Percentiles rank a stretch among this genome's conserved stretches.
These are phyloP conservation scores for Diabrotica virgifera DNA, from an alignment of 1,140 invertebrate species.

Conservation along the genomic window DNA sequence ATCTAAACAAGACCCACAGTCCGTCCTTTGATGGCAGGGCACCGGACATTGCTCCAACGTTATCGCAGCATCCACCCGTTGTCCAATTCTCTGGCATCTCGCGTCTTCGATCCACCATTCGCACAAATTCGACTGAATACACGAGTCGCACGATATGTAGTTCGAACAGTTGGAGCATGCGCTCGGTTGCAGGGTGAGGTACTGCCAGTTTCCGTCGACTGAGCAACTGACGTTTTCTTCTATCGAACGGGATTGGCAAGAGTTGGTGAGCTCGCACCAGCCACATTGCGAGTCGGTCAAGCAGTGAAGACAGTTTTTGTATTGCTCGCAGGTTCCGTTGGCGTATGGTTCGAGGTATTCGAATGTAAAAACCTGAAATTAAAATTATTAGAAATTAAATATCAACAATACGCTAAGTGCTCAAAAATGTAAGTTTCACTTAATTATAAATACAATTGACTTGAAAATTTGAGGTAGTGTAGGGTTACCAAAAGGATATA, in stretches of 20 bases:
- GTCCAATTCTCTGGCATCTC: conserved; percentile 74
- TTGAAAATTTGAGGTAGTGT: too few species aligned
- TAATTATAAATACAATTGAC: too few species aligned
- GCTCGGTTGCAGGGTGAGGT: conserved; percentile 73
- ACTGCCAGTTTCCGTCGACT: conserved; percentile 65
- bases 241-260: conserved; percentile 59
- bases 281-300: conserved; percentile 84
- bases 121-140: conserved; percentile 67
- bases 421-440: too few species aligned
- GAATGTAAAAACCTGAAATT: conserved; percentile 70
- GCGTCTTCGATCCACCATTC: conserved; percentile 85
- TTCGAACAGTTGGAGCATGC: conserved; percentile 85
- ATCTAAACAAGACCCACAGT: conserved; percentile 80
- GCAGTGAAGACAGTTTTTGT: conserved; percentile 84
- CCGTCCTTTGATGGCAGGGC: conserved; percentile 69
- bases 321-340: conserved; percentile 72
- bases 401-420: too few species aligned
- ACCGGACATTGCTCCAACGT: conserved; percentile 64
- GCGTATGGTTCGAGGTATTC: conserved; percentile 86
- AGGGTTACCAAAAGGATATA: too few species aligned
- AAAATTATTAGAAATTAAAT: background rate
- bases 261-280: conserved; percentile 76
- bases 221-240: conserved; percentile 64
- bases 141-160: conserved; percentile 80
- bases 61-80: conserved; percentile 64